A percentile compares a stretch with the other conserved stretches of the same genome.
phyloP scores from a whole-genome alignment of 2,888 invertebrate species.

The Scaptomyza reducta region DNA sequence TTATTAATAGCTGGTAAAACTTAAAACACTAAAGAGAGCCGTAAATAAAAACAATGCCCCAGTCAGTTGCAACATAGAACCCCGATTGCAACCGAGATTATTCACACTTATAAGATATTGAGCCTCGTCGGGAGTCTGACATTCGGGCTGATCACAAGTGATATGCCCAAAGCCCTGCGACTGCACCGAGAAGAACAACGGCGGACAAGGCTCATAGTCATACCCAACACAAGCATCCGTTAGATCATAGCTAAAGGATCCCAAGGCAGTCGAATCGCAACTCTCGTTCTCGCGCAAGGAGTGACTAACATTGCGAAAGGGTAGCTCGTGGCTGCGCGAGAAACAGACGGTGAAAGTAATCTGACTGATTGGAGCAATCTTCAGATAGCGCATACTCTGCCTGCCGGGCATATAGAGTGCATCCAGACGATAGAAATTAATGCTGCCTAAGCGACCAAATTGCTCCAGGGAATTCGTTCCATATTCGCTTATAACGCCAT shows the following conservation, averaged over 20 bases:
- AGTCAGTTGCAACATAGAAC: conserved; percentile 7
- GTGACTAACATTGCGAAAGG: conserved; percentile 84
- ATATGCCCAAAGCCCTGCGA: conserved; percentile 75
- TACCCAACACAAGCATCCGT: conserved; percentile 86
- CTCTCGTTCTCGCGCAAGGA: conserved; percentile 84
- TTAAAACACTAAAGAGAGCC: conserved; percentile 11
- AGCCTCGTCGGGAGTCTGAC: conserved; percentile 88
- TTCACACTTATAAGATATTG: conserved; percentile 88
- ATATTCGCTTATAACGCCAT: conserved; percentile 83
- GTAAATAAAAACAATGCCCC: conserved; percentile 11
- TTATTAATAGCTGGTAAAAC: neutral
- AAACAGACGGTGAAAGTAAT: conserved; percentile 87
- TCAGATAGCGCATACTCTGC: conserved; percentile 85
- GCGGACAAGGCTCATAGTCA: conserved; percentile 87
- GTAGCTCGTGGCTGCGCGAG: conserved; percentile 86
- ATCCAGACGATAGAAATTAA: conserved; percentile 88
- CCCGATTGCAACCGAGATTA: conserved; percentile 88
- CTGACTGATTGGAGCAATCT: conserved; percentile 86
- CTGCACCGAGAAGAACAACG: conserved; percentile 89
- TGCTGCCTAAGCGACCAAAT: conserved; percentile 87
- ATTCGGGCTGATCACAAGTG: conserved; percentile 86
- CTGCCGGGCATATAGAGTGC: conserved; percentile 89
- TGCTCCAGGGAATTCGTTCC: conserved; percentile 85
- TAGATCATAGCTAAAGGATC: conserved; percentile 86
- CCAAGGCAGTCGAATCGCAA: conserved; percentile 86